Evolutionary conservation across 2,888 invertebrate genomes (phyloP).

Genomic region (Andrena bucephala): DNA sequence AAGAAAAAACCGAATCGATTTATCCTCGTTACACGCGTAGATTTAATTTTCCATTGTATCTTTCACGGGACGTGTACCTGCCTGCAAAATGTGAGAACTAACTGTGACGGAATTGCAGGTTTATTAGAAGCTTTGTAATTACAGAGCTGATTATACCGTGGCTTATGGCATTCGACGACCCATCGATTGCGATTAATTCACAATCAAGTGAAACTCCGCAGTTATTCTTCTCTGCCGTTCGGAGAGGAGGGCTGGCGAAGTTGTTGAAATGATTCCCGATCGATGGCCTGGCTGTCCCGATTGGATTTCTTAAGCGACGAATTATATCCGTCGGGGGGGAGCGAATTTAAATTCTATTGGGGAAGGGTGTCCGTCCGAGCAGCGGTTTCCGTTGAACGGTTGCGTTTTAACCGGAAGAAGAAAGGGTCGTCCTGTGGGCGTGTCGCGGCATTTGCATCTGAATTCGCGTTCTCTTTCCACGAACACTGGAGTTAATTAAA

Average conservation of each 20-base stretch:
- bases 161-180: neutral
- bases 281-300: neutral
- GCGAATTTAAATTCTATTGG: constrained; percentile 41
- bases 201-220: neutral
- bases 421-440: constrained; percentile 66
- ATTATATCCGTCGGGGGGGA: constrained; percentile 27
- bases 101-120: neutral
- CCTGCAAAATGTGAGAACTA: neutral
- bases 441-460: constrained; percentile 76
- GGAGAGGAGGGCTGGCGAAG: no score
- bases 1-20: constrained; percentile 9
- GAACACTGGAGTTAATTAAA: constrained; percentile 78
- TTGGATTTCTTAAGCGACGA: constrained; percentile 11
- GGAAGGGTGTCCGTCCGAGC: constrained; percentile 36
- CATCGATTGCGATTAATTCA: neutral
- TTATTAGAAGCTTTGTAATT: neutral
- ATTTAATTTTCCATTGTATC: constrained; percentile 29
- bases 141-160: neutral
- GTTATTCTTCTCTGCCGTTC: no score
- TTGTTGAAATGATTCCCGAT: neutral
- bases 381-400: constrained; percentile 47
- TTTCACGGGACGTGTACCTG: neutral
- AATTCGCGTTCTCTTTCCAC: constrained; percentile 71
- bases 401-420: constrained; percentile 63
- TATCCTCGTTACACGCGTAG: constrained; percentile 13